These are phyloP conservation scores for Pteria penguin DNA, from an alignment of 2,888 invertebrate species.

Conservation along the genomic window DNA sequence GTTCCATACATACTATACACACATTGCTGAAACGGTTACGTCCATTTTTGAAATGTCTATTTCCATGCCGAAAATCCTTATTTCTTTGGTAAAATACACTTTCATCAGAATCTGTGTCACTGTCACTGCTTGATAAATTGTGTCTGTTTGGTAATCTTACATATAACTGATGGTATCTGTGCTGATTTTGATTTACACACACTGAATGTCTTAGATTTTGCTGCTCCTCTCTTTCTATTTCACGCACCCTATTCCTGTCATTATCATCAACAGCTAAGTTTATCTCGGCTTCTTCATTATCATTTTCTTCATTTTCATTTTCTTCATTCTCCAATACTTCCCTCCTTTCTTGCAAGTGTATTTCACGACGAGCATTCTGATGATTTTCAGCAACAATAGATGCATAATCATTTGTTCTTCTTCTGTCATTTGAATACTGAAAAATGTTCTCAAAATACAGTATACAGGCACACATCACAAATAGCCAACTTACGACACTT, in stretches of 20 bases:
- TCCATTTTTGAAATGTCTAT: neutral
- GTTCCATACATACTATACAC: conserved; percentile 52
- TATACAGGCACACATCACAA: conserved; percentile 15
- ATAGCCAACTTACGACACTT: conserved; percentile 22
- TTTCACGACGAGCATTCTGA: conserved; percentile 1
- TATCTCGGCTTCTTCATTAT: conserved; percentile 53
- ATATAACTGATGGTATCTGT: neutral
- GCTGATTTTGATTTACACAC: neutral
- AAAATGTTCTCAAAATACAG: conserved; percentile 7
- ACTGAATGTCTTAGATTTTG: neutral
- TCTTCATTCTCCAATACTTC: conserved; percentile 49
- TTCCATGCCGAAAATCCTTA: neutral
- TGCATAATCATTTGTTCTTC: neutral
- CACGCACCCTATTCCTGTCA: conserved; percentile 10
- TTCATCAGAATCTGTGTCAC: conserved; percentile 2
- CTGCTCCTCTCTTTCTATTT: conserved; percentile 2
- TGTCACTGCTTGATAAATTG: neutral
- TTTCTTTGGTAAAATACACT: neutral
- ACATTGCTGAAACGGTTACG: neutral
- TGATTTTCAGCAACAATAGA: neutral
- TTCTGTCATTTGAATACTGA: neutral
- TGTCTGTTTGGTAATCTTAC: neutral
- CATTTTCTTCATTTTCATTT: conserved; percentile 58
- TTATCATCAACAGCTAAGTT: conserved; percentile 29
- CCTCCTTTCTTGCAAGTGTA: conserved; percentile 1